Evolutionary conservation across 2,888 invertebrate genomes (phyloP).

Genomic region (Chymomyza procnemis): DNA sequence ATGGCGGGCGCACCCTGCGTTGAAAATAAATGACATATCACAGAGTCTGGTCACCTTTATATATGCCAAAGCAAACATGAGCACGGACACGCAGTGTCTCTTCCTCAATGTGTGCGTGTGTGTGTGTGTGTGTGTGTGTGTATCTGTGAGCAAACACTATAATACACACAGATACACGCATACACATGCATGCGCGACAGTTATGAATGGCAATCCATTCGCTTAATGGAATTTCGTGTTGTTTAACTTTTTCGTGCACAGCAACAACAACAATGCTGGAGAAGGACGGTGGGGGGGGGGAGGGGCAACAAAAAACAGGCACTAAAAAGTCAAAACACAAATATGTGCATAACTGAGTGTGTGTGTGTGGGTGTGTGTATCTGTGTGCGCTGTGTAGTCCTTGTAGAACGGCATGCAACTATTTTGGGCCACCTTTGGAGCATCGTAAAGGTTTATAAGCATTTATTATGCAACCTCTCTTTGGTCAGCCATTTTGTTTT

Average conservation of each 20-base stretch:
- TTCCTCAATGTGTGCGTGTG: background rate
- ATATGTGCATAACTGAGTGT: background rate
- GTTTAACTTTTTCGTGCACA: conserved; percentile 55
- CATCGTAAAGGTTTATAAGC: conserved; percentile 73
- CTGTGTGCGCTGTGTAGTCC: conserved; percentile 11
- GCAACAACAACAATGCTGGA: conserved; percentile 13
- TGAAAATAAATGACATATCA: conserved; percentile 69
- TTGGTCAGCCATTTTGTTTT: background rate
- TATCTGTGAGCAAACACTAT: background rate
- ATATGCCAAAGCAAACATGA: conserved; percentile 37
- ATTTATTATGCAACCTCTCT: conserved; percentile 70
- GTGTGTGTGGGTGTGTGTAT: conserved; percentile 17
- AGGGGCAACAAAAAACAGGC: background rate
- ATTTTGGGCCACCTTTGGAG: conserved; percentile 24
- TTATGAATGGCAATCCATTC: conserved; percentile 69
- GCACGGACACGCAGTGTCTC: background rate
- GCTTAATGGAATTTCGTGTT: conserved; percentile 67
- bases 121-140: background rate
- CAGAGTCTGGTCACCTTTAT: conserved; percentile 66
- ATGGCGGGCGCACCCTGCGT: conserved; percentile 52
- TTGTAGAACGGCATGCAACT: background rate
- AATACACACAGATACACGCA: background rate
- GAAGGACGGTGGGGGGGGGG: background rate
- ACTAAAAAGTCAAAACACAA: conserved; percentile 6
- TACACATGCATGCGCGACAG: conserved; percentile 32